Evolutionary conservation across 2,888 invertebrate species (phyloP), one percentile per base, ranked within the genome.

Genomic region (Iphiclides podalirius): DNA sequence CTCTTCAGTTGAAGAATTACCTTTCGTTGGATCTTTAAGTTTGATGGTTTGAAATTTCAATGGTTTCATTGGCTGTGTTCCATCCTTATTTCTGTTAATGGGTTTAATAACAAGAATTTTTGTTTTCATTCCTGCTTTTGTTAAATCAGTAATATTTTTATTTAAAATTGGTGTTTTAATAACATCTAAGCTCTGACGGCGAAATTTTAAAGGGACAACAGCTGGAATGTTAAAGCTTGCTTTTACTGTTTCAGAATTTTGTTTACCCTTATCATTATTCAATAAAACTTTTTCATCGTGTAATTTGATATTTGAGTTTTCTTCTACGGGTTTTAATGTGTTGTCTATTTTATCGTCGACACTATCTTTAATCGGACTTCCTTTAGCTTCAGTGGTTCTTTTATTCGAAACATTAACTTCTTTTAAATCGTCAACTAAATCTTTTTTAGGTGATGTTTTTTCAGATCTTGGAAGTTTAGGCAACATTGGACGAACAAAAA

Each of bases 281-380:
- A 42, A 13, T 16, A 42, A 43, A 36, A 26, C 47, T 49, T 46
- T 60, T 61, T 34, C 57, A 12, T 23, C 52, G 39, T 28, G 44
- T 23, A 40, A 14, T n/a, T n/a, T 31, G 9, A 31, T 1, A 13
- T 11, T n/a, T n/a, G n/a, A 8, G 33, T n/a, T 23, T 43, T 41
- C 36, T 9, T 11, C 6, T 1, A 7, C 4, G 4, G 37, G 26
- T 16, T 45, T 45, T 15, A 36, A 16, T 28, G 36, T 17, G 9
- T 17, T 16, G n/a, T 48, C 34, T 45, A 43, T 39, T 26, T 57
- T 55, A 3, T 47, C 23, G 28, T 16, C 6, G 52, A 64, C 59
- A 12, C 52, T 26, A 46, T 74, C 69, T 96, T 52, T 96, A 94
- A 79, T 96, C 94, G 81, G 95, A 96, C 60, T 95, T 94, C 66